Base-by-base conservation (phyloP, 2,113 vertebrate genomes). In the Calyptomena viridis region DNA sequence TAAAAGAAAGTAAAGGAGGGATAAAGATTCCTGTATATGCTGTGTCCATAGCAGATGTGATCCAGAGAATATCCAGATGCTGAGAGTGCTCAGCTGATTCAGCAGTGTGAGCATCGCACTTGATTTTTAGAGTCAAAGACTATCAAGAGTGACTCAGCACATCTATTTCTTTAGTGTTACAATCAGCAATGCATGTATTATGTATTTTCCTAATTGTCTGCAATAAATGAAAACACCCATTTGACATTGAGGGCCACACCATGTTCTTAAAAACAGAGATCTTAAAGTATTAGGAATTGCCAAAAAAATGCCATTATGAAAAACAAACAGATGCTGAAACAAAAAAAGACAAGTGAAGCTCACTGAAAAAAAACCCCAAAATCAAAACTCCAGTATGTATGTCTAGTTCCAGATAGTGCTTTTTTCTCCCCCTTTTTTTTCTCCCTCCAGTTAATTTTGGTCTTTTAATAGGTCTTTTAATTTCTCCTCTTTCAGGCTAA, bases 321-420 rank as follows among this genome's bases (percentile, higher is more conserved):
- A 88, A 74, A 11, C 5, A 39, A 53, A 59, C 9, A 16, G 11
- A 37, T 15, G 3, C 5, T 46, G 31, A 62, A 84, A 66, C 2
- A 40, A 50, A 30, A 55, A 23, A 8, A n/a, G 1, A 27, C 24
- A 35, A 39, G 6, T 12, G 9, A 94, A 27, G 8, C 2, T 80
- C 18, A 25, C 37, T 9, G 8, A 5, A 76, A 52, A n/a, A 69
- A 72, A 23, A 1, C 0, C 2, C 14, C 25, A 44, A n/a, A n/a
- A 46, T 8, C 14, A 46, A 46, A 46, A 46, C 44, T 46, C 44
- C 44, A 18, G 7, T 46, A 20, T 5, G 0, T 28, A 12, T 53
- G 31, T 35, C 18, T 47, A 67, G 18, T 19, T 63, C 23, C 46
- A 60, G 22, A 25, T 5, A 67, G 11, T 42, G 21, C 12, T 33